Percentiles rank a stretch among this genome's conserved stretches.
Conservation (phyloP, 2,113 vertebrate genomes). For the Rhea pennata region DNA sequence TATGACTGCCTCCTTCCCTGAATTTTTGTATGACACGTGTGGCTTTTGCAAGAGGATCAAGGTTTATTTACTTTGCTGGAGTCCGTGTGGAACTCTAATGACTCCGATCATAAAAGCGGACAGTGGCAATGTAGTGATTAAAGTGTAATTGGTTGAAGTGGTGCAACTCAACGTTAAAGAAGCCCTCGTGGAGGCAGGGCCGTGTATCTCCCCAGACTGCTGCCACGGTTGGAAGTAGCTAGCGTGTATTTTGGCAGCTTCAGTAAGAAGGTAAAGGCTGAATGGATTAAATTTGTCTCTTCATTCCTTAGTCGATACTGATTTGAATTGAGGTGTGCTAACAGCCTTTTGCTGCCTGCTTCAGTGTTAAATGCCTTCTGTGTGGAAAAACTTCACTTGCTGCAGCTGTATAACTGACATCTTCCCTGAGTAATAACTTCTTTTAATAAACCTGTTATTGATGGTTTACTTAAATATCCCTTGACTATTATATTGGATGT, state of each 20-base stretch:
- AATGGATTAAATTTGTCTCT: not conserved
- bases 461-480: not conserved
- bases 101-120: not conserved
- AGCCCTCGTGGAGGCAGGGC: not conserved
- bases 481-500: not conserved
- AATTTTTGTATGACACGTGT: not conserved
- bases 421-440: rapidly evolving
- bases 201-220: not conserved
- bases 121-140: not conserved
- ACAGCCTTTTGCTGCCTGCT: not conserved
- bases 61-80: not conserved
- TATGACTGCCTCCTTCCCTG: not conserved
- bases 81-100: not conserved
- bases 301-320: rapidly evolving
- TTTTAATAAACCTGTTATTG: not conserved
- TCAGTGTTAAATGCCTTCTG: not conserved
- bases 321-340: not conserved
- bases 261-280: not conserved
- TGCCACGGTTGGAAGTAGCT: not conserved
- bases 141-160: not conserved
- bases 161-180: not conserved
- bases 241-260: not conserved
- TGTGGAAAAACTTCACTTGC: not conserved
- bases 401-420: not conserved
- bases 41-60: not conserved